Evolutionary conservation across 2,113 vertebrate species (phyloP).

Genomic region (Bufo gargarizans): DNA sequence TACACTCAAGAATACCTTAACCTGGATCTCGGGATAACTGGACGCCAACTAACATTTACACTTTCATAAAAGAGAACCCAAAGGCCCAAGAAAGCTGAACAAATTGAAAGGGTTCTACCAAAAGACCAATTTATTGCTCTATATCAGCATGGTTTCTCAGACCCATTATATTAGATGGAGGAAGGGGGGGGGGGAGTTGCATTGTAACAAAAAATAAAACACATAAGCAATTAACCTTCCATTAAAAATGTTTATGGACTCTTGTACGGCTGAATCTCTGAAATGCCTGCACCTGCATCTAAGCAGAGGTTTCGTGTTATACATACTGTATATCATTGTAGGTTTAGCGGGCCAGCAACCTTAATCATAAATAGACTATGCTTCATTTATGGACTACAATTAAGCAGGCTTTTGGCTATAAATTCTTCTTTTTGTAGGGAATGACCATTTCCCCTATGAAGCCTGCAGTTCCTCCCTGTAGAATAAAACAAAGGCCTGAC

Average conservation of each 20-base stretch:
- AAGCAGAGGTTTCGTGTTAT: not conserved
- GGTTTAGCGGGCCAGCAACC: not conserved
- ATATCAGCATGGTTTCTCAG: not conserved
- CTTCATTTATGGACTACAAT: conserved; percentile 15
- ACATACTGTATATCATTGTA: not conserved
- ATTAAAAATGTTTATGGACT: conserved; percentile 19
- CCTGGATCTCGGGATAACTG: not conserved
- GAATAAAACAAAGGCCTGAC: conserved; percentile 27
- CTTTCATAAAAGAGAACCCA: conserved; percentile 25
- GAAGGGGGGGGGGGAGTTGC: not conserved
- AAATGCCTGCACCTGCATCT: conserved; percentile 2
- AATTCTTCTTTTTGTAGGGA: not conserved
- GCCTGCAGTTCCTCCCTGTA: conserved; percentile 50
- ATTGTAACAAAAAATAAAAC: not conserved
- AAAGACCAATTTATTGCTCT: not conserved
- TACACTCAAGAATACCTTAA: not conserved
- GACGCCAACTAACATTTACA: not conserved
- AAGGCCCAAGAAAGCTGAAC: conserved; percentile 5
- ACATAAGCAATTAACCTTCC: conserved; percentile 22
- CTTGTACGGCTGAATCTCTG: not conserved
- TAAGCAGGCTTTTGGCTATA: not conserved
- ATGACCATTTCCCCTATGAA: conserved; percentile 1
- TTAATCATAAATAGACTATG: not conserved
- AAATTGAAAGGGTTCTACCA: not conserved
- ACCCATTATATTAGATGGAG: not conserved